phyloP scores from a whole-genome alignment of 2,888 invertebrate genomes.

The Brenthis hecate region DNA sequence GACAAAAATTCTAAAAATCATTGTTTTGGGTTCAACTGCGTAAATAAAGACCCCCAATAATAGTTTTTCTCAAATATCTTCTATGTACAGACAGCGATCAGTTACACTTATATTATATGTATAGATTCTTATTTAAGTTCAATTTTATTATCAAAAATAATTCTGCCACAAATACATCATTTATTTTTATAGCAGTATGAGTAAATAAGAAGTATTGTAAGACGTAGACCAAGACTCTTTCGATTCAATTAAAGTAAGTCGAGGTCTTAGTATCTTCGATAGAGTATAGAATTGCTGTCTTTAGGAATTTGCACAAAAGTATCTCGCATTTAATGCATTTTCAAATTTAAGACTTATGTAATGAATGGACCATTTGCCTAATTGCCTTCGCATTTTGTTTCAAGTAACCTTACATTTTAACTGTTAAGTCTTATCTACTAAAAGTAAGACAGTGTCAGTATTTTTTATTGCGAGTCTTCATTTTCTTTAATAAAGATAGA shows the following conservation, averaged over 20 bases:
- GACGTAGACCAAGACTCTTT: constrained; percentile 5
- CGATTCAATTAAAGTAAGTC: constrained; percentile 19
- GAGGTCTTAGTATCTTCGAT: constrained; percentile 2
- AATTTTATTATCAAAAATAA: too few relatives aligned
- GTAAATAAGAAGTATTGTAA: too few relatives aligned
- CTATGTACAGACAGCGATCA: too few relatives aligned
- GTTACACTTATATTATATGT: too few relatives aligned
- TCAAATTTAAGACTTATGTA: constrained; percentile 25
- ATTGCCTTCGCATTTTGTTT: constrained; percentile 10
- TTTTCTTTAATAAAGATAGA: too few relatives aligned
- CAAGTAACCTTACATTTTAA: constrained; percentile 9
- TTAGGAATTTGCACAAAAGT: constrained; percentile 26
- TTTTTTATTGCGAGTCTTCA: background rate
- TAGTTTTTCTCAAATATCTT: too few relatives aligned
- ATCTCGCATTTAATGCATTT: constrained; percentile 27
- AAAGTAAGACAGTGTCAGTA: background rate
- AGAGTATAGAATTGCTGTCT: constrained; percentile 19
- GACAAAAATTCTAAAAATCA: too few relatives aligned
- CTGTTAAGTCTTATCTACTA: constrained; percentile 5
- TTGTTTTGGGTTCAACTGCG: too few relatives aligned
- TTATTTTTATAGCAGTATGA: too few relatives aligned
- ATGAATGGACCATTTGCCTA: constrained; percentile 27
- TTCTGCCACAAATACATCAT: too few relatives aligned
- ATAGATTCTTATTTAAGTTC: too few relatives aligned
- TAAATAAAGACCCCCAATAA: too few relatives aligned